Evolutionary conservation across 1,140 invertebrate genomes (phyloP).

Genomic region (Hyposmocoma kahamanoa): DNA sequence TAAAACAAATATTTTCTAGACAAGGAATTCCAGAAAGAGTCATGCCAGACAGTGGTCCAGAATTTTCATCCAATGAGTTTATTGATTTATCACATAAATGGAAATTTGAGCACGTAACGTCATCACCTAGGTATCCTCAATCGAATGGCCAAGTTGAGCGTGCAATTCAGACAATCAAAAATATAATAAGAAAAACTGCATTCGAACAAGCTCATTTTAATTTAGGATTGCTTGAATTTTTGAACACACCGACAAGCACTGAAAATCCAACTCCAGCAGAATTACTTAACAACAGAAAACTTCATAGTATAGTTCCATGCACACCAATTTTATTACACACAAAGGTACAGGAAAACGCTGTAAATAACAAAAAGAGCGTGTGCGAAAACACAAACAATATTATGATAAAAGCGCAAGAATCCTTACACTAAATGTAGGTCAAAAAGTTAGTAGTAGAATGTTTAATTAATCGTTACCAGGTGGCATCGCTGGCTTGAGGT

Average conservation of each 20-base stretch:
- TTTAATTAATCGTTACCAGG: no score
- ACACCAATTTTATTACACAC: not conserved
- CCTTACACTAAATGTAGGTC: no score
- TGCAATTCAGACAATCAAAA: constrained; percentile 24
- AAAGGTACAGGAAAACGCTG: not conserved
- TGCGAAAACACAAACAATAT: not conserved
- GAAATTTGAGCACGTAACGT: constrained; percentile 37
- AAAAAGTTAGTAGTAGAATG: no score
- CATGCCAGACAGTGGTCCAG: constrained; percentile 55
- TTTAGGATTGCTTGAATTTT: constrained; percentile 23
- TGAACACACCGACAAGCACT: constrained; percentile 20
- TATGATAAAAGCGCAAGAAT: not conserved
- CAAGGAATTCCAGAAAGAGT: constrained; percentile 49
- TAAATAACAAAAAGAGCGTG: not conserved
- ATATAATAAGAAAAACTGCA: constrained; percentile 24
- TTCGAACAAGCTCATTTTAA: constrained; percentile 18
- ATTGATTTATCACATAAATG: constrained; percentile 44
- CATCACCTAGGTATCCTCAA: constrained; percentile 1
- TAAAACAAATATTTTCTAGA: constrained; percentile 38
- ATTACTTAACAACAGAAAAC: constrained; percentile 4
- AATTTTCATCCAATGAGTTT: constrained; percentile 57
- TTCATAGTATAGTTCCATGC: constrained; percentile 4
- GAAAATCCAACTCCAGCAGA: constrained; percentile 6
- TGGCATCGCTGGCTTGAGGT: no score
- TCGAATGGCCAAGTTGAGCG: not conserved